Conservation (phyloP, 2,888 invertebrate species). For the Apodemia zela region DNA sequence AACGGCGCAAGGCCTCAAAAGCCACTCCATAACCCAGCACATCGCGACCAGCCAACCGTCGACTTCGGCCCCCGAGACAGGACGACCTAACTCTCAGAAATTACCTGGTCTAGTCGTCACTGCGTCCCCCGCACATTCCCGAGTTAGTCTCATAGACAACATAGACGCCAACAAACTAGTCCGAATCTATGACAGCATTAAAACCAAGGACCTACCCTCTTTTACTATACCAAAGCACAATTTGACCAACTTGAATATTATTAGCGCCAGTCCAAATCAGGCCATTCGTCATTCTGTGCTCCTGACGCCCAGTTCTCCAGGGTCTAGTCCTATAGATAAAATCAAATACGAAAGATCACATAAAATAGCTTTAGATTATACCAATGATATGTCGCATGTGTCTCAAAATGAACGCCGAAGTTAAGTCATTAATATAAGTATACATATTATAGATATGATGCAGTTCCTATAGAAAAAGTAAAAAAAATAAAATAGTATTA, state of each 20-base stretch:
- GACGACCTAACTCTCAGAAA: conserved; percentile 37
- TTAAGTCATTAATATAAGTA: conserved; percentile 20
- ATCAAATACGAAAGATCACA: conserved; percentile 51
- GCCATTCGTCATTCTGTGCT: conserved; percentile 52
- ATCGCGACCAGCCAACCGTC: conserved; percentile 39
- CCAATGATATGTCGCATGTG: conserved; percentile 39
- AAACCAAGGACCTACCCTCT: conserved; percentile 57
- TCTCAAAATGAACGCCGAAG: conserved; percentile 32
- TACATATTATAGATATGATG: conserved; percentile 20
- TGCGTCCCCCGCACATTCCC: conserved; percentile 55
- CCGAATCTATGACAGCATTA: conserved; percentile 66
- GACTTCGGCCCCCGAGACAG: conserved; percentile 32
- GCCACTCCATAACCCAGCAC: conserved; percentile 79
- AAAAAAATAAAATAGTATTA: conserved; percentile 21
- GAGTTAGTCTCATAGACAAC: conserved; percentile 45
- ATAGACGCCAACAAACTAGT: conserved; percentile 61
- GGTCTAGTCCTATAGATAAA: conserved; percentile 52
- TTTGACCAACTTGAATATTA: conserved; percentile 50
- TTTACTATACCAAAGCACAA: conserved; percentile 68
- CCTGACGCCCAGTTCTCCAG: conserved; percentile 72
- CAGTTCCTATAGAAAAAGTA: conserved; percentile 32
- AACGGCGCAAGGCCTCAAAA: conserved; percentile 88
- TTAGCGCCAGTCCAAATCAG: conserved; percentile 41
- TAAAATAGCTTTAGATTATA: conserved; percentile 53
- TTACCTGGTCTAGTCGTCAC: conserved; percentile 64